These are phyloP conservation scores for Champsocephalus esox DNA, from an alignment of 2,797 vertebrate genomes.

Conservation along the genomic window DNA sequence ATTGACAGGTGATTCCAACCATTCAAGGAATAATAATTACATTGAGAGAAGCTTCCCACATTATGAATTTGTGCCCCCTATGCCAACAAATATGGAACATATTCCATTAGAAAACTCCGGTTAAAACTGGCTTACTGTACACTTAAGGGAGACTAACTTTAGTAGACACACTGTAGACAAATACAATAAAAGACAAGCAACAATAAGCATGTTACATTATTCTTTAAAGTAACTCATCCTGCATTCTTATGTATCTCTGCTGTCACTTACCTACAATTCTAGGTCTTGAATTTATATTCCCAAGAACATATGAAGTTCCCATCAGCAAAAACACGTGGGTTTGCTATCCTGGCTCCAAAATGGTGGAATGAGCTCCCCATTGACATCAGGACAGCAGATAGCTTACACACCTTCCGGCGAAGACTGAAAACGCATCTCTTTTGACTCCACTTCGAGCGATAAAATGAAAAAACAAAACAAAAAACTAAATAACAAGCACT, in stretches of 20 bases:
- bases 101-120: conserved; percentile 1
- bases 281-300: background rate
- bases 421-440: too few relatives aligned
- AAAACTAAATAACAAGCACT: too few relatives aligned
- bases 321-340: too few relatives aligned
- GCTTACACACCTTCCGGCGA: too few relatives aligned
- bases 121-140: background rate
- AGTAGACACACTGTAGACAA: background rate
- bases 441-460: too few relatives aligned
- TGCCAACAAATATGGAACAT: background rate
- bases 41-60: background rate
- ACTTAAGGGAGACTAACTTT: background rate
- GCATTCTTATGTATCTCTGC: background rate
- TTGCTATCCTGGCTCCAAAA: too few relatives aligned
- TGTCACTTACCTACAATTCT: background rate
- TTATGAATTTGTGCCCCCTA: background rate
- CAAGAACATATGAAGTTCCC: too few relatives aligned
- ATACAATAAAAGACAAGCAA: background rate
- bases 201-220: background rate
- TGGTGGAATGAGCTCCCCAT: too few relatives aligned
- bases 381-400: too few relatives aligned
- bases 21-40: background rate
- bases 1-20: background rate
- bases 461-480: too few relatives aligned
- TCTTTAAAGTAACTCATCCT: background rate